Evolutionary conservation across 2,797 vertebrate genomes (phyloP), one percentile per base, ranked within the genome.

Genomic region (Masticophis lateralis): DNA sequence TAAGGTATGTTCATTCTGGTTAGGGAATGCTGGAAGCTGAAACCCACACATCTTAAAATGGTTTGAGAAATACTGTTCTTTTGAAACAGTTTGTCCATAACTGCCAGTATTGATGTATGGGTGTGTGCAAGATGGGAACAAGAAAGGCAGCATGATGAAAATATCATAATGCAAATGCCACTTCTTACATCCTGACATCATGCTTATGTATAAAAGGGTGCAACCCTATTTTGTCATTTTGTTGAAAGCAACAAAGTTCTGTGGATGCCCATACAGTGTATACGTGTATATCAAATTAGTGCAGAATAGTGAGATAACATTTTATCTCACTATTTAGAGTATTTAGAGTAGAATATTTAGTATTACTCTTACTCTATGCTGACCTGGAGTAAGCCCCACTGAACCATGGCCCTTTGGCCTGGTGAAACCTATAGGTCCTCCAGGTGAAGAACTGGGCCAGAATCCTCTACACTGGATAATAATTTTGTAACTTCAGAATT

Each of bases 401-500:
- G 32, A 79, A 9, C 8, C 74, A 79, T 79, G 37, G 37, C 37
- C 18, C 37, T 79, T 43, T 11, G 37, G 43, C 20, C 74, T 22
- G 74, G 37, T 79, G 20, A 79, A 79, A 79, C 74, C 20, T 79
- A 79, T 1, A 22, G 37, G 22, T 22, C 37, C 56, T 69, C 18
- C 74, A 79, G 74, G 37, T 79, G 37, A 79, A 79, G 74, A 79
- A 79, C 18, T 79, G 37, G 37, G n/a, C 16, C 14, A n/a, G 12
- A 94, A 87, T 63, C 83, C 43, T 2, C 1, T 43, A n/a, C 92
- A 95, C 91, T 91, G 92, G 43, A 51, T 90, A 89, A n/a, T 4
- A 63, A 55, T 95, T 95, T 37, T 91, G 55, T 86, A 83, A 88
- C 79, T 95, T 95, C 93, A 89, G 94, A 89, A 94, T 95, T 89